These are phyloP conservation scores for Noctua fimbriata DNA, from an alignment of 2,888 invertebrate genomes.

Conservation along the genomic window DNA sequence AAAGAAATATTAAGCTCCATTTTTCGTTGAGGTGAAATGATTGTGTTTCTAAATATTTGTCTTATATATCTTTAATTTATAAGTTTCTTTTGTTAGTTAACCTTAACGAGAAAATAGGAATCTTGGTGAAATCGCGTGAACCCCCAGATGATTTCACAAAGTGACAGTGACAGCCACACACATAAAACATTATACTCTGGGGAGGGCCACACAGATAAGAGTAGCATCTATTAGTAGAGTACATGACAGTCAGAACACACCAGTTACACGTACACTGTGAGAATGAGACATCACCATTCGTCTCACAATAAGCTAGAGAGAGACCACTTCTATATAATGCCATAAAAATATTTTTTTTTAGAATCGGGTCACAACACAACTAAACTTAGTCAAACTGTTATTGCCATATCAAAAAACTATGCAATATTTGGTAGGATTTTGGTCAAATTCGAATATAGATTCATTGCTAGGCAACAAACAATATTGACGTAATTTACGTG, in stretches of 20 bases:
- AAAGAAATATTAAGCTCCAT: constrained; percentile 85
- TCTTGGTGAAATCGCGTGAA: not conserved
- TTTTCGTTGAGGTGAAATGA: constrained; percentile 80
- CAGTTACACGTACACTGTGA: not conserved
- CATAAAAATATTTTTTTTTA: not conserved
- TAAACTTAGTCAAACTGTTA: not conserved
- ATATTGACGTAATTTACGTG: constrained; percentile 42
- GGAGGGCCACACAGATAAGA: no score
- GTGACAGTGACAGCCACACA: not conserved
- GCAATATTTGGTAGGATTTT: constrained; percentile 33
- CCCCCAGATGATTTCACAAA: not conserved
- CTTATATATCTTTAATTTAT: not conserved
- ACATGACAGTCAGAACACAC: constrained; percentile 8
- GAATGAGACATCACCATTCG: constrained; percentile 1
- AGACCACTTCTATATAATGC: not conserved
- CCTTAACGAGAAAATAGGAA: not conserved
- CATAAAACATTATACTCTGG: no score
- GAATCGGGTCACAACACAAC: not conserved
- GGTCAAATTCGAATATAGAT: not conserved
- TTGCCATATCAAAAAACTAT: not conserved
- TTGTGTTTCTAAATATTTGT: constrained; percentile 47
- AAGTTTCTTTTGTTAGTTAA: not conserved
- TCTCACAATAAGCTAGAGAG: not conserved
- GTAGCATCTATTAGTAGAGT: no score
- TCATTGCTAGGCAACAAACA: constrained; percentile 59